Evolutionary conservation across 2,113 vertebrate genomes (phyloP), one percentile per base, ranked within the genome.

Genomic region (Edolisoma coerulescens): DNA sequence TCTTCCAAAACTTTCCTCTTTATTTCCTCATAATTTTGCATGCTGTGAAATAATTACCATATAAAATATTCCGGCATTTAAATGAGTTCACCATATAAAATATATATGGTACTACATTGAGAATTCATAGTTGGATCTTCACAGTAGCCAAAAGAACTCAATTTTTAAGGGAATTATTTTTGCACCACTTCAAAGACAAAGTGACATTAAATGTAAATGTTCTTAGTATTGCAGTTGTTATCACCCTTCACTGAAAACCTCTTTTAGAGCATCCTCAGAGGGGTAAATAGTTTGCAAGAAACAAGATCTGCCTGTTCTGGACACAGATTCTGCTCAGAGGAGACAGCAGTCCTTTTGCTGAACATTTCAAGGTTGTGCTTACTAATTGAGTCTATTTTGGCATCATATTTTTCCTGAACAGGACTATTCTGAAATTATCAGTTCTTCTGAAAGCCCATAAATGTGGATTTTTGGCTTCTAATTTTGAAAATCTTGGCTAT

Each of bases 401-500:
- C 63, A 41, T 74, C 12, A 1, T 63, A 35, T 88, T 81, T 56
- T 85, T 86, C 81, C 78, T 77, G 41, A 84, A 61, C 50, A 54
- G 81, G 32, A 47, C 75, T 87, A 32, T 79, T 74, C 57, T 85
- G 82, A 88, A 93, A 63, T 94, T 69, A 78, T 52, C 84, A 80
- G 91, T 74, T 85, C 73, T 84, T 80, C 71, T 92, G 79, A 83
- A 93, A 95, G 67, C 35, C 33, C 63, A 41, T 87, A 76, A 74
- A 67, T 32, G 35, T 52, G 68, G 17, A 70, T 44, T 88, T 96
- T 93, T 92, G 90, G 82, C 90, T 74, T 92, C 64, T 84, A 41
- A 74, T 95, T 97, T 94, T 73, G 44, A 83, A 85, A 87, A 69
- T 76, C 41, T 79, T 95, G 91, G 75, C 95, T 80, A 37, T 86